phyloP scores from a whole-genome alignment of 2,888 invertebrate species.

The Ophion obscuratus region DNA sequence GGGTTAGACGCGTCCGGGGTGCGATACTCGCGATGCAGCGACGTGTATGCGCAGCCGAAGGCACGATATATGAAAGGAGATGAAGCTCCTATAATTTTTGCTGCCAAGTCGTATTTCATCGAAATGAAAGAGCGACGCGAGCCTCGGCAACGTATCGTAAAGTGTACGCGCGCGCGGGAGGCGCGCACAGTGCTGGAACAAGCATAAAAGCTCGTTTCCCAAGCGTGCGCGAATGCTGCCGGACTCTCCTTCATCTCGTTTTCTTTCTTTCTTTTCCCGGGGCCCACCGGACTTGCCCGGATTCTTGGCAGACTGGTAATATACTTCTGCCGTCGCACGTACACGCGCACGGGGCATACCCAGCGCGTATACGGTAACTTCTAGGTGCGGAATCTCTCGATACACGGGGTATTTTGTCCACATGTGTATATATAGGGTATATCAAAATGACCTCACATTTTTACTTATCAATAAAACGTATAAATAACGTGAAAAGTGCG shows the following conservation, averaged over 20 bases:
- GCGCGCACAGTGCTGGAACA: constrained; percentile 71
- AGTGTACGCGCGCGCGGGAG: constrained; percentile 68
- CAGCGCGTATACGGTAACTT: constrained; percentile 15
- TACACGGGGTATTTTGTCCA: constrained; percentile 1
- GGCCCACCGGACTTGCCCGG: constrained; percentile 40
- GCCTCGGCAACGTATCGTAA: constrained; percentile 69
- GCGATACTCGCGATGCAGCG: constrained; percentile 36
- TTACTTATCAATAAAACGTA: too few species aligned
- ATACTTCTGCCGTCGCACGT: constrained; percentile 32
- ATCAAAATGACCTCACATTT: too few species aligned
- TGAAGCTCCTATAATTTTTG: constrained; percentile 68
- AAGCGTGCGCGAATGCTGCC: constrained; percentile 55
- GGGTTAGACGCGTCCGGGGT: constrained; percentile 51
- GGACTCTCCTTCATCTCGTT: constrained; percentile 45
- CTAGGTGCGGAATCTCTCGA: constrained; percentile 3
- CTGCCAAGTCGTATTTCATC: constrained; percentile 74
- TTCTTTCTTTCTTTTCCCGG: constrained; percentile 11
- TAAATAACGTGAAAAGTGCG: too few species aligned
- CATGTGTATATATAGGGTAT: background rate
- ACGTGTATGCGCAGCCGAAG: constrained; percentile 12
- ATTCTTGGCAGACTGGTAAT: constrained; percentile 45
- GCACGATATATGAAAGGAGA: constrained; percentile 30
- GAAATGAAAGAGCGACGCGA: constrained; percentile 68
- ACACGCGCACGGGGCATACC: constrained; percentile 14
- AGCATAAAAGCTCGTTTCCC: constrained; percentile 75